Evolutionary conservation across 2,888 invertebrate species (phyloP).

Genomic region (Perithous albicinctus): DNA sequence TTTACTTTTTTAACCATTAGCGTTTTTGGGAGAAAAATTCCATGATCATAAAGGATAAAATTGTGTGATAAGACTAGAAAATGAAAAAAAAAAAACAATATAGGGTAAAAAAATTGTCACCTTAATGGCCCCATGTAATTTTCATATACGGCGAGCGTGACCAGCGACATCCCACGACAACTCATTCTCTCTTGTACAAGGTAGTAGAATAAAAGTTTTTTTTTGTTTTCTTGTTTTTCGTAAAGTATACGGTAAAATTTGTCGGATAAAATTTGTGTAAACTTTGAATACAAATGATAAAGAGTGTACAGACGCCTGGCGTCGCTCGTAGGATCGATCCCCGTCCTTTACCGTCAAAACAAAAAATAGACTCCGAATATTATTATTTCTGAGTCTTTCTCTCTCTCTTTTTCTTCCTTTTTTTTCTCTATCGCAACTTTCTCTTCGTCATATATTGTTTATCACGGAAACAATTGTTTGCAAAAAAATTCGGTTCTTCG

Average conservation of each 20-base stretch:
- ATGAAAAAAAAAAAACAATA: too few species aligned
- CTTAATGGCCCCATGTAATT: not conserved
- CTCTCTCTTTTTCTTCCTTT: not conserved
- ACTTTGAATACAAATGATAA: conserved; percentile 75
- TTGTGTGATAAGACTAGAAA: too few species aligned
- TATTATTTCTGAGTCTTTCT: not conserved
- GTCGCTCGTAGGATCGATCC: conserved; percentile 72
- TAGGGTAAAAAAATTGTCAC: too few species aligned
- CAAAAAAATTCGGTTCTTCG: conserved; percentile 30
- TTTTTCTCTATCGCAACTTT: conserved; percentile 21
- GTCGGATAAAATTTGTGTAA: conserved; percentile 77
- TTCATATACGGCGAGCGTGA: not conserved
- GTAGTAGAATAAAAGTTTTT: conserved; percentile 67
- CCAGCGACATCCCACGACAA: conserved; percentile 8
- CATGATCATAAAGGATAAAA: too few species aligned
- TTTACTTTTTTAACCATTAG: too few species aligned
- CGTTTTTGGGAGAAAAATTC: too few species aligned
- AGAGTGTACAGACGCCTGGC: conserved; percentile 70
- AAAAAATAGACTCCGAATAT: conserved; percentile 2
- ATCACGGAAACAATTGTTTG: conserved; percentile 40
- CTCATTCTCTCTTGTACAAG: conserved; percentile 55
- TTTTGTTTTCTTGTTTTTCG: conserved; percentile 39
- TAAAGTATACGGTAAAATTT: conserved; percentile 75
- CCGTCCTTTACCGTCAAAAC: conserved; percentile 27
- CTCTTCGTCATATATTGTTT: conserved; percentile 6